Base-by-base conservation (phyloP, 2,888 invertebrate genomes). In the Sinodicranocentrus sp. region DNA sequence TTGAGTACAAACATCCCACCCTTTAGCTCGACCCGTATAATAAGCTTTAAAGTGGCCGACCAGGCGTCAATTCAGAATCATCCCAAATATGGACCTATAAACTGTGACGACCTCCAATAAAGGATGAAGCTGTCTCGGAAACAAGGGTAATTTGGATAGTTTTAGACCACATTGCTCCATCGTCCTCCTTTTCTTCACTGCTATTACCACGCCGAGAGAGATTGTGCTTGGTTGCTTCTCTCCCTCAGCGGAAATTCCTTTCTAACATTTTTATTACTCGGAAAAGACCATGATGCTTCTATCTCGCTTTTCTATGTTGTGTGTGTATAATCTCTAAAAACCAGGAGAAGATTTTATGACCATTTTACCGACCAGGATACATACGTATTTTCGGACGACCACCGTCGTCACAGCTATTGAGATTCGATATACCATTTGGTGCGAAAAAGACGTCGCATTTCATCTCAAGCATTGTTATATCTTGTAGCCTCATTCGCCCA, bases 131-230 rank as follows among this genome's bases (percentile, higher is more conserved):
- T 67, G 76, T 84, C 84, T 78, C 78, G 71, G 72, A 68, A 78
- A 77, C 76, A 67, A 67, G 57, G 73, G 77, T 68, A 84, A 84
- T 84, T 84, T 84, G 77, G 77, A 76, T 71, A 54, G 77, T 71
- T 77, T 77, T 61, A 65, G 52, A 65, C 52, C 75, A 75, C 65
- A 75, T 75, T 52, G 61, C 75, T 57, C 71, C 17, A 10, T 23
- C 67, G 5, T 65, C 52, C 19, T 17, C 52, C 5, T 52, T 8
- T 25, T 19, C 3, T 25, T 15, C 26, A 59, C 59, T 52, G 52
- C 52, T 52, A 52, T 17, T 33, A 6, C 33, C 33, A n/a, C 33
- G 3, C 3, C 33, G 33, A 33, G 33, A 33, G 33, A 33, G n/a
- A n/a, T n/a, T n/a, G 33, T 33, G 33, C 10, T 33, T 33, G 33